A percentile compares a stretch with the other conserved stretches of the same genome.
phyloP scores from a whole-genome alignment of 2,797 vertebrate species.

The Ctenochaetus hawaiiensis region DNA sequence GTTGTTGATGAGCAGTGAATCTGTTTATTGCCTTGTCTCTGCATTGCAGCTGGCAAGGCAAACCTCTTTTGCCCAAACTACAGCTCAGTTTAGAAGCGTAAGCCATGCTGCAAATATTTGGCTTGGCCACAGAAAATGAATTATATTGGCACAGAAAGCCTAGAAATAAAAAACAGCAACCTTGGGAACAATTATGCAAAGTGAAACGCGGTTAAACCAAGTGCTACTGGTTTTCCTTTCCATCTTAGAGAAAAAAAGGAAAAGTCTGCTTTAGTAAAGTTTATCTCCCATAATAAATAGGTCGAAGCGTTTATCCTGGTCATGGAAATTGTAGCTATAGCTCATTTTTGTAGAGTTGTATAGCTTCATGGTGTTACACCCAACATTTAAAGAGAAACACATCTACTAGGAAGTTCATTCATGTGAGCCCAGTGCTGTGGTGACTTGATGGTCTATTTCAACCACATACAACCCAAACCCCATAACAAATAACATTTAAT shows the following conservation, averaged over 20 bases:
- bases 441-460: constrained; percentile 74
- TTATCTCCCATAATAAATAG: constrained; percentile 82
- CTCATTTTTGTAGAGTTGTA: constrained; percentile 61
- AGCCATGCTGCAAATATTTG: constrained; percentile 87
- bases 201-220: constrained; percentile 82
- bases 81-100: constrained; percentile 83
- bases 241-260: constrained; percentile 62
- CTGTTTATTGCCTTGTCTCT: constrained; percentile 68
- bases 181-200: constrained; percentile 87
- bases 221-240: constrained; percentile 86
- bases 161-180: constrained; percentile 84
- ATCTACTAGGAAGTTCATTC: constrained; percentile 64
- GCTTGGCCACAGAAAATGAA: constrained; percentile 84
- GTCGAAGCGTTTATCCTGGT: constrained; percentile 68
- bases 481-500: constrained; percentile 57
- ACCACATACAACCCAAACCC: constrained; percentile 61
- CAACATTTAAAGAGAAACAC: constrained; percentile 45
- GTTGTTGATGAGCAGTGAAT: constrained; percentile 65
- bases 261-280: constrained; percentile 72
- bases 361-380: constrained; percentile 66
- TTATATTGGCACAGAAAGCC: constrained; percentile 84
- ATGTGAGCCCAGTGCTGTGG: constrained; percentile 60
- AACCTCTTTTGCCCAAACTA: constrained; percentile 71
- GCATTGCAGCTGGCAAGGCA: constrained; percentile 53
- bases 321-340: constrained; percentile 57